phyloP scores from a whole-genome alignment of 2,113 vertebrate genomes.

The Antechinus flavipes region DNA sequence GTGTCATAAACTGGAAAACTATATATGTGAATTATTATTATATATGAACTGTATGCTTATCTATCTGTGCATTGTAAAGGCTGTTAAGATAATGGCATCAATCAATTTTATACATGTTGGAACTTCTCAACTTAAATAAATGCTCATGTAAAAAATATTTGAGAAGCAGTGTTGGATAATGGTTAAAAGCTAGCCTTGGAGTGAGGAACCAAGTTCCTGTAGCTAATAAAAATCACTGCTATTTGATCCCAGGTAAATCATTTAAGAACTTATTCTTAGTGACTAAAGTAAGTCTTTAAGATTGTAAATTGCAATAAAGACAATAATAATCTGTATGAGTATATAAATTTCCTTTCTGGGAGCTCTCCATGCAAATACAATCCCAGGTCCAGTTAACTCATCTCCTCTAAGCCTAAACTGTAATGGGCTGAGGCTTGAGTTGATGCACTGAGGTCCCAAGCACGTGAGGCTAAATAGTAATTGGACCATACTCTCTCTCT shows the following conservation, averaged over 20 bases:
- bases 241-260: background rate
- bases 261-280: background rate
- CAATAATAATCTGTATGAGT: background rate
- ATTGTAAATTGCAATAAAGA: background rate
- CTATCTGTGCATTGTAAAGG: background rate
- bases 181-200: background rate
- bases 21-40: background rate
- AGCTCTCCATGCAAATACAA: background rate
- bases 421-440: too few species aligned
- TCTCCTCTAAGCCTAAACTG: background rate
- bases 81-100: background rate
- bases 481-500: too few species aligned
- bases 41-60: background rate
- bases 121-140: background rate
- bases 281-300: background rate
- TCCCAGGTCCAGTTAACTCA: background rate
- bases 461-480: too few species aligned
- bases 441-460: too few species aligned
- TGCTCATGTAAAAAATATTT: background rate
- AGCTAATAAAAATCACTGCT: background rate
- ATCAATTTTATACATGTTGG: background rate
- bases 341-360: background rate
- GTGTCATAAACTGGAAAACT: background rate
- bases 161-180: background rate
- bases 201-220: background rate